Conservation (phyloP, 2,888 invertebrate genomes). For the Gandaritis pyraliata region DNA sequence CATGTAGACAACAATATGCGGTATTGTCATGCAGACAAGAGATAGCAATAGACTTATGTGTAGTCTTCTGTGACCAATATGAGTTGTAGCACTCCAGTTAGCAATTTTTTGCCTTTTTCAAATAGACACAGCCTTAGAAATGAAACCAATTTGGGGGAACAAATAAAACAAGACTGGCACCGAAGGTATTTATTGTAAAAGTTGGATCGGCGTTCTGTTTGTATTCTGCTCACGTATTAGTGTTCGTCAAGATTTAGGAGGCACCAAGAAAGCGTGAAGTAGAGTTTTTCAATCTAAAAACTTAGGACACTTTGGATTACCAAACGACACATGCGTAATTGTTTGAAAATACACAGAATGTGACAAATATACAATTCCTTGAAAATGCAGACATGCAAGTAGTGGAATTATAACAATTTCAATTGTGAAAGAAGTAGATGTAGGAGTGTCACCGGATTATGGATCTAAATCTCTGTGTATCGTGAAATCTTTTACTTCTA, state of each 20-base stretch:
- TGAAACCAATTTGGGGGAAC: conserved; percentile 56
- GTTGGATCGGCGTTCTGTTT: conserved; percentile 39
- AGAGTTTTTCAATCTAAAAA: conserved; percentile 33
- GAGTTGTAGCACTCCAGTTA: too few species aligned
- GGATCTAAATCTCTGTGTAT: too few species aligned
- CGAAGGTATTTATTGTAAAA: conserved; percentile 55
- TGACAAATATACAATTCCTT: background rate
- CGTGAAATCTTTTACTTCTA: too few species aligned
- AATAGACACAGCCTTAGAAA: conserved; percentile 31
- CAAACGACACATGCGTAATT: background rate
- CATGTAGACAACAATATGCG: too few species aligned
- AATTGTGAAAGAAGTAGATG: too few species aligned
- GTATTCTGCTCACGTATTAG: conserved; percentile 50
- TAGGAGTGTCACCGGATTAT: too few species aligned
- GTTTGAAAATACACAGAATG: background rate
- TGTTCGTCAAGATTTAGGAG: conserved; percentile 47
- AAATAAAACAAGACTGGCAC: conserved; percentile 51
- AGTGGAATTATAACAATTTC: too few species aligned
- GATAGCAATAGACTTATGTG: too few species aligned
- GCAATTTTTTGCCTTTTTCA: background rate
- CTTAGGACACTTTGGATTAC: conserved; percentile 24
- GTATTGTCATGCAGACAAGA: too few species aligned
- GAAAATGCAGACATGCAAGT: too few species aligned
- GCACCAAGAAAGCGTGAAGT: conserved; percentile 45
- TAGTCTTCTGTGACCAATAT: too few species aligned